Percentiles rank a stretch among this genome's conserved stretches.
Evolutionary conservation across 2,113 vertebrate genomes (phyloP).

Genomic region (Philantomba maxwellii): DNA sequence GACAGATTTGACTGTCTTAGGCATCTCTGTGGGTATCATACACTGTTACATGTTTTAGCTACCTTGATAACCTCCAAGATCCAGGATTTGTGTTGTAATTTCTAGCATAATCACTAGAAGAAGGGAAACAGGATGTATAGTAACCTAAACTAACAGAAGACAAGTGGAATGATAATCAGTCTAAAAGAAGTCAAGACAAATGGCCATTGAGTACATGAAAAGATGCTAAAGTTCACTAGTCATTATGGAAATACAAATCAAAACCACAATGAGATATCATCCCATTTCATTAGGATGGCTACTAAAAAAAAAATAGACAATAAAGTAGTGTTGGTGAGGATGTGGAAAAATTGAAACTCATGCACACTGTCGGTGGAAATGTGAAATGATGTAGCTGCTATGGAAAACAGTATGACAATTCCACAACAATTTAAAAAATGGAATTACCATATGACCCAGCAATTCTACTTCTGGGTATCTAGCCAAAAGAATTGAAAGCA

Average conservation of each 20-base stretch:
- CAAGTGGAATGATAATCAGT: not conserved
- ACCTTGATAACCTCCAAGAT: not conserved
- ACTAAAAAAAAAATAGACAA: not conserved
- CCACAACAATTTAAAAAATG: not conserved
- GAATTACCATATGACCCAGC: not conserved
- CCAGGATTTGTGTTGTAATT: not conserved
- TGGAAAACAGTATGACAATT: not conserved
- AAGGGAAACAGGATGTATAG: not conserved
- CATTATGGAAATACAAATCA: not conserved
- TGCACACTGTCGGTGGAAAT: not conserved
- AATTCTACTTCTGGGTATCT: not conserved
- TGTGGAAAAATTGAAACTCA: not conserved
- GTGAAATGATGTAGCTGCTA: not conserved
- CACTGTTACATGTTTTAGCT: not conserved
- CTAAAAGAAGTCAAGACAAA: constrained; percentile 9
- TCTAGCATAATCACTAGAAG: not conserved
- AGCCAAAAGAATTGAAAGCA: not conserved
- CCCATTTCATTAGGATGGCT: not conserved
- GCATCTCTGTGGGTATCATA: not conserved
- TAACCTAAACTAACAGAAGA: not conserved
- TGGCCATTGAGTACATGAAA: not conserved
- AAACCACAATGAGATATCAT: not conserved
- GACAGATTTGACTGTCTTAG: not conserved
- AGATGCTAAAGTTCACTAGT: not conserved
- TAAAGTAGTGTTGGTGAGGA: not conserved